Base-by-base conservation (phyloP, 92 coral and sea anemone species). In the Muricea muricata region DNA sequence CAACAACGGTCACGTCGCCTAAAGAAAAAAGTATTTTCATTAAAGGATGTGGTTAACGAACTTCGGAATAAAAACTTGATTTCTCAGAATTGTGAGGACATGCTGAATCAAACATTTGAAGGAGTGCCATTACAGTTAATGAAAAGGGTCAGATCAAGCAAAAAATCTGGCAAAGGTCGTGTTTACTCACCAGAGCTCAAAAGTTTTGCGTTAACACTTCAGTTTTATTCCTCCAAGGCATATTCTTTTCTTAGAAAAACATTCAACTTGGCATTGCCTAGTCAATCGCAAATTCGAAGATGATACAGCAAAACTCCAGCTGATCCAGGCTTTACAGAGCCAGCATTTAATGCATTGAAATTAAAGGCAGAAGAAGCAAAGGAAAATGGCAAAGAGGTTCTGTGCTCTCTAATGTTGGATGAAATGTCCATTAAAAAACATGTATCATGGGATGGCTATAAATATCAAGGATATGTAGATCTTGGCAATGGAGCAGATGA, bases 201-300 rank as follows among this genome's bases (percentile, higher is more conserved):
- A 21, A 21, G 30, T 0, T 20, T 57, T 57, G 75, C 75, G 37
- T 69, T 32, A 41, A 69, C 75, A 33, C 75, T 69, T 32, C 75
- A 32, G 52, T 35, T 69, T 33, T 69, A 69, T 41, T 69, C 75
- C 6, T 29, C 75, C 3, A 69, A 35, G 48, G 50, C 75, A 31
- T 69, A 69, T 69, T 60, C 68, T 7, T 60, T 60, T 24, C 34
- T 60, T 60, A 24, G 68, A 24, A 33, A 37, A 33, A 33, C 77
- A 18, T 70, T 70, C 28, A 24, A 70, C 10, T 55, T 70, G 1
- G 77, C 31, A 1, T 20, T 70, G 0, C 77, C 77, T 30, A 40
- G 50, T 70, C 77, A 40, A 40, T 33, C 48, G 3, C 31, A 23
- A 70, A 33, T 70, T 21, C 65, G 65, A 45, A 13, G 77, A 45